Percentiles rank a stretch among this genome's conserved stretches.
phyloP scores from a whole-genome alignment of 2,113 vertebrate genomes.

The Aphyosemion australe region DNA sequence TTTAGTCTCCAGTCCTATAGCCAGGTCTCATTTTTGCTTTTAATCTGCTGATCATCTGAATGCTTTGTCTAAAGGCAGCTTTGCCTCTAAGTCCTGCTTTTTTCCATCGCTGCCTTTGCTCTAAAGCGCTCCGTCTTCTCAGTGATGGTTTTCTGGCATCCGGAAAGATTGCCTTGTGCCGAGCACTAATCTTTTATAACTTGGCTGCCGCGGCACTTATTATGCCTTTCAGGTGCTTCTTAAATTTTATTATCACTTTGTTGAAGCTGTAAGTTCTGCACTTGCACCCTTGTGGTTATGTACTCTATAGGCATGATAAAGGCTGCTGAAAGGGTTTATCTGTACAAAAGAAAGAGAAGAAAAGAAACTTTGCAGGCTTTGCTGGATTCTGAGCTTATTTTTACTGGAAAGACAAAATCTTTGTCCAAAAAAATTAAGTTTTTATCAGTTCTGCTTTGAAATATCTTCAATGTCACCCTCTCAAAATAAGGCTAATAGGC shows the following conservation, averaged over 20 bases:
- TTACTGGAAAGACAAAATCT: neutral
- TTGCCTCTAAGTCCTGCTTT: constrained; percentile 25
- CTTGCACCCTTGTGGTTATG: neutral
- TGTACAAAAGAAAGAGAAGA: neutral
- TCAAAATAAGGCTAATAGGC: too few relatives aligned
- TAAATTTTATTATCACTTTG: constrained; percentile 9
- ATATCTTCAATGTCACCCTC: too few relatives aligned
- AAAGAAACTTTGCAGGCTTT: neutral
- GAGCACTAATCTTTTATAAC: neutral
- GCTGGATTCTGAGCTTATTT: neutral
- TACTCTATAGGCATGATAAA: constrained; percentile 3
- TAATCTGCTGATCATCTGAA: constrained; percentile 25
- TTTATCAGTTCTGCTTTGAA: too few relatives aligned
- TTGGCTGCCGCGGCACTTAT: constrained; percentile 12
- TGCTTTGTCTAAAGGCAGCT: constrained; percentile 33
- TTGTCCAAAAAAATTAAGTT: neutral
- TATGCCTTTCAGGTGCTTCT: constrained; percentile 20
- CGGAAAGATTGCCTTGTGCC: constrained; percentile 2
- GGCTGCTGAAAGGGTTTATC: neutral
- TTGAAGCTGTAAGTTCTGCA: neutral
- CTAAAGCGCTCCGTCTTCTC: constrained; percentile 26
- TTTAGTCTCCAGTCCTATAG: constrained; percentile 40
- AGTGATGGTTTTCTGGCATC: constrained; percentile 19
- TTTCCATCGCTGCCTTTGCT: constrained; percentile 27
- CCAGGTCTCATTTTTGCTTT: constrained; percentile 31